Evolutionary conservation across 2,888 invertebrate genomes (phyloP).

Genomic region (Folsomia manolachei): DNA sequence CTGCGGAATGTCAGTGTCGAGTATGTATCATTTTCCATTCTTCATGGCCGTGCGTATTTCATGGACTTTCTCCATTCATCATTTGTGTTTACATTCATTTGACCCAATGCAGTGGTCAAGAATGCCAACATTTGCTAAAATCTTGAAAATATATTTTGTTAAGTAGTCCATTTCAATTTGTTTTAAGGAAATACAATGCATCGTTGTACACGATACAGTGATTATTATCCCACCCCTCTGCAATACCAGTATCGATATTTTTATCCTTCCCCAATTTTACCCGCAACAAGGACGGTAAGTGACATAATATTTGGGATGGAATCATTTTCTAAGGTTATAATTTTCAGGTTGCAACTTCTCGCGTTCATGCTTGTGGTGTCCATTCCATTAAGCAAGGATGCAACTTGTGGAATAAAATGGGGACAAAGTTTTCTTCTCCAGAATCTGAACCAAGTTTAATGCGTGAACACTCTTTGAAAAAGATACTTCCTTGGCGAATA

Average conservation of each 20-base stretch:
- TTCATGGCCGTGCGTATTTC: no score
- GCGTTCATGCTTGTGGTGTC: conserved; percentile 42
- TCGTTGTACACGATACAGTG: conserved; percentile 41
- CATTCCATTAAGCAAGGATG: conserved; percentile 38
- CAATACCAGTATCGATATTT: conserved; percentile 48
- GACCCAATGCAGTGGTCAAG: no score
- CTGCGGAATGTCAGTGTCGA: background rate
- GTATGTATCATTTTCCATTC: no score
- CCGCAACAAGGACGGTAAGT: conserved; percentile 41
- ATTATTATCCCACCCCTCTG: conserved; percentile 45
- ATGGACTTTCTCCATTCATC: no score
- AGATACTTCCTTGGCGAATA: conserved; percentile 44
- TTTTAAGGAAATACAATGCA: conserved; percentile 39
- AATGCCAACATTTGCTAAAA: no score
- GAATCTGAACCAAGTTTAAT: conserved; percentile 29
- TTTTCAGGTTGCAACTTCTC: conserved; percentile 22
- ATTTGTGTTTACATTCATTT: no score
- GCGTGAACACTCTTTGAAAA: conserved; percentile 45
- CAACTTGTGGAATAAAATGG: conserved; percentile 43
- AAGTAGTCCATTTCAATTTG: no score
- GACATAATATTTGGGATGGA: background rate
- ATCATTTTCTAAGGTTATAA: background rate
- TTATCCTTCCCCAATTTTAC: conserved; percentile 46
- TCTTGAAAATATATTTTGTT: no score
- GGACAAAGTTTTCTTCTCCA: conserved; percentile 26